These are phyloP conservation scores for Nycticorax nycticorax DNA, from an alignment of 2,113 vertebrate genomes.

Conservation along the genomic window DNA sequence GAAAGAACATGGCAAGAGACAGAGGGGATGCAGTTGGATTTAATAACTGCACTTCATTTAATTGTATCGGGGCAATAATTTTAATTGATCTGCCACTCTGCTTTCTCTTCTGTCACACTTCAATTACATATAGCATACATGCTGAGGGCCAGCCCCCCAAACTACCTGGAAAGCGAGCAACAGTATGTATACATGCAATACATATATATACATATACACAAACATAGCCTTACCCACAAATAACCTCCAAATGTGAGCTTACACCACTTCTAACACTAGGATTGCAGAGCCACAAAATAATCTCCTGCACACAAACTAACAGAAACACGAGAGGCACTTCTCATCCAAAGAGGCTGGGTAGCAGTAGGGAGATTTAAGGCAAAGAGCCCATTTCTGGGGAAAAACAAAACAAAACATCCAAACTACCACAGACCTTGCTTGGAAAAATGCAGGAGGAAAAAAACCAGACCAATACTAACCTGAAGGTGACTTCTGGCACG, in stretches of 20 bases:
- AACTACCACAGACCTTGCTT: not conserved
- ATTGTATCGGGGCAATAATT: not conserved
- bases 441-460: not conserved
- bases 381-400: not conserved
- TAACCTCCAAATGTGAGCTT: not conserved
- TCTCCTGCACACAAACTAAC: not conserved
- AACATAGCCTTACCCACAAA: not conserved
- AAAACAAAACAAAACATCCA: not conserved
- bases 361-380: not conserved
- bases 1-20: not conserved
- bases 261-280: not conserved
- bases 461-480: slow-evolving; percentile 72
- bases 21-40: not conserved
- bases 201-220: rapidly evolving
- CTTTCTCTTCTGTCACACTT: not conserved
- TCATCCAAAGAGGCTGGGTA: not conserved
- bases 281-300: not conserved
- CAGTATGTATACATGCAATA: not conserved
- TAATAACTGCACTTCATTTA: not conserved
- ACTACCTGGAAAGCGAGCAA: not conserved
- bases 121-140: not conserved
- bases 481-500: slow-evolving; percentile 97
- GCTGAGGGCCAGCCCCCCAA: not conserved
- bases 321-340: not conserved
- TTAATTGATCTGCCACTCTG: not conserved